Evolutionary conservation across 2,888 invertebrate species (phyloP).

Genomic region (Macropis europaea): DNA sequence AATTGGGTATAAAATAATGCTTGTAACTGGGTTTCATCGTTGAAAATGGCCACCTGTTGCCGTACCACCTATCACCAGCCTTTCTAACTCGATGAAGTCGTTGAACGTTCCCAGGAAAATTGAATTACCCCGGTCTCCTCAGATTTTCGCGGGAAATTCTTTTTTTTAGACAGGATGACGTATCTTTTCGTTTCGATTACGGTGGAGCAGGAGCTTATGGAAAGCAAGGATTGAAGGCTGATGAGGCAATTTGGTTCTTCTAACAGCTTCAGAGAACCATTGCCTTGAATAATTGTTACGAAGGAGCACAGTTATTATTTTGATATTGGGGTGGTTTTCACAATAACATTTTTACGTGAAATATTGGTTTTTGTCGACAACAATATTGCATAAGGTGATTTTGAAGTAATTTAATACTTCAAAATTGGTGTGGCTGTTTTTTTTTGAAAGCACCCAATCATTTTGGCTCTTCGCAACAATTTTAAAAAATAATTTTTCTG

Average conservation of each 20-base stretch:
- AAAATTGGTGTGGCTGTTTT: too few relatives aligned
- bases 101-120: not conserved
- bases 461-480: too few relatives aligned
- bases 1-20: not conserved
- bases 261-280: not conserved
- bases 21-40: not conserved
- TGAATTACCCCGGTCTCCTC: too few relatives aligned
- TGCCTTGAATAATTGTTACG: not conserved
- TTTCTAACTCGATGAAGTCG: not conserved
- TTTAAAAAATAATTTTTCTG: too few relatives aligned
- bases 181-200: not conserved
- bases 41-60: not conserved
- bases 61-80: not conserved
- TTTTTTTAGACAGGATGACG: not conserved
- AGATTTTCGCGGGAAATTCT: not conserved
- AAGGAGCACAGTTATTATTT: too few relatives aligned
- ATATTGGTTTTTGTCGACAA: too few relatives aligned
- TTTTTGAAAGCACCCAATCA: too few relatives aligned
- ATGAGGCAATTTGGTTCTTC: not conserved
- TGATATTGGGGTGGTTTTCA: too few relatives aligned
- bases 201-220: not conserved
- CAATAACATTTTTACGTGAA: too few relatives aligned
- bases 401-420: too few relatives aligned
- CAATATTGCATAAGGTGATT: too few relatives aligned
- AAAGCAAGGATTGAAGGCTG: conserved; percentile 28